Evolutionary conservation across 1,140 invertebrate species (phyloP), one percentile per base, ranked within the genome.

Genomic region (Cotesia chilonis): DNA sequence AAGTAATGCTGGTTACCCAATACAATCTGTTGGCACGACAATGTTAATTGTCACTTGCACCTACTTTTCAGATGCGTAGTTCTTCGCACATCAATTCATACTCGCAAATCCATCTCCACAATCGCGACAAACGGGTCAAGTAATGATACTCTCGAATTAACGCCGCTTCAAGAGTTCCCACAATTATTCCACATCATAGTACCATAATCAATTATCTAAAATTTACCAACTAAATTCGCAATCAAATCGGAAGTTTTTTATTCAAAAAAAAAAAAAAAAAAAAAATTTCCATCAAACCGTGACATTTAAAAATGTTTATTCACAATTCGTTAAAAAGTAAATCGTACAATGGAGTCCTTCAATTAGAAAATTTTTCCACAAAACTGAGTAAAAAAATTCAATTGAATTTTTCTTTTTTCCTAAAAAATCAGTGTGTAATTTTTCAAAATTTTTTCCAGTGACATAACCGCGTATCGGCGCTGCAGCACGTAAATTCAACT

Each of bases 1-100:
- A 7, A 12, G 28, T 12, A 37, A 12, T 38, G 12, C 14, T 17
- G 64, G 17, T 38, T 68, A 17, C 36, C 10, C 5, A 14, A 37
- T 61, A 7, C 54, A 28, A 65, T 51, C 38, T 67, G 64, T 72
- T 72, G 28, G 20, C 64, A 67, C 64, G 64, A 67, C 66, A 67
- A 41, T 52, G 70, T 59, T 66, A 72, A 72, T 72, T 72, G 59
- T 54, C 54, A 17, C 17, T 71, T 65, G 14, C 60, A 63, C 60
- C 60, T 28, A 63, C 60, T 63, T 63, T 63, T 63, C 60, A n/a
- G 14, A 57, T 57, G n/a, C 7, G n/a, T n/a, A 14, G 41, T 47
- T 47, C 6, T 47, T 47, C 41, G 10, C 41, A 47, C 41, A 14
- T 14, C 14, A 47, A 20, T 59, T 59, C 20, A 9, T 3, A 5